Conservation (phyloP, 2,888 invertebrate genomes). For the Oegoconia quadripuncta region DNA sequence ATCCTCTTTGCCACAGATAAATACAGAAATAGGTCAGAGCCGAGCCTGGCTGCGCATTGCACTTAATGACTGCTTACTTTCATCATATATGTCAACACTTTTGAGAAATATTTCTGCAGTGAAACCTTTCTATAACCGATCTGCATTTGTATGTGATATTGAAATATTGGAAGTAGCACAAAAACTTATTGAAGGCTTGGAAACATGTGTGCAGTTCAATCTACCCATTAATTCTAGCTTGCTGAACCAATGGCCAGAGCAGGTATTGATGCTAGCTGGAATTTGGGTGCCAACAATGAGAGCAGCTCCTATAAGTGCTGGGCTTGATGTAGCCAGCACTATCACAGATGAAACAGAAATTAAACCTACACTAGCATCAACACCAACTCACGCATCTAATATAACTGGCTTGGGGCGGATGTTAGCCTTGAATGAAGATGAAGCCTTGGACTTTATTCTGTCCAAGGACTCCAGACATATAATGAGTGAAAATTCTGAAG, state of each 20-base stretch:
- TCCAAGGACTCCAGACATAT: constrained; percentile 63
- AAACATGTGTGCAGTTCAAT: constrained; percentile 84
- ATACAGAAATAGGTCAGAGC: constrained; percentile 94
- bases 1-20: constrained; percentile 87
- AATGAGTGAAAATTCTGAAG: constrained; percentile 22
- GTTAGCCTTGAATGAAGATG: constrained; percentile 82
- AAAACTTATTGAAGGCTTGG: constrained; percentile 86
- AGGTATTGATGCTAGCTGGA: constrained; percentile 90
- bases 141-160: constrained; percentile 89
- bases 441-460: constrained; percentile 84
- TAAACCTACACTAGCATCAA: constrained; percentile 56
- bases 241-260: constrained; percentile 92
- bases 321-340: constrained; percentile 88
- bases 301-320: constrained; percentile 86
- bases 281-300: constrained; percentile 90
- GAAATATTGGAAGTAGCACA: constrained; percentile 90
- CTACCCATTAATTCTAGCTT: constrained; percentile 91
- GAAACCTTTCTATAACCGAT: constrained; percentile 89
- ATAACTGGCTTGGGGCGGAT: constrained; percentile 69
- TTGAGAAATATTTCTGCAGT: constrained; percentile 86
- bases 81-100: constrained; percentile 91
- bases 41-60: constrained; percentile 94
- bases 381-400: constrained; percentile 50
- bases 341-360: constrained; percentile 71
- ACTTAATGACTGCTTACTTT: constrained; percentile 91